Base-by-base conservation (phyloP, 2,888 invertebrate species). In the Noctua janthe region DNA sequence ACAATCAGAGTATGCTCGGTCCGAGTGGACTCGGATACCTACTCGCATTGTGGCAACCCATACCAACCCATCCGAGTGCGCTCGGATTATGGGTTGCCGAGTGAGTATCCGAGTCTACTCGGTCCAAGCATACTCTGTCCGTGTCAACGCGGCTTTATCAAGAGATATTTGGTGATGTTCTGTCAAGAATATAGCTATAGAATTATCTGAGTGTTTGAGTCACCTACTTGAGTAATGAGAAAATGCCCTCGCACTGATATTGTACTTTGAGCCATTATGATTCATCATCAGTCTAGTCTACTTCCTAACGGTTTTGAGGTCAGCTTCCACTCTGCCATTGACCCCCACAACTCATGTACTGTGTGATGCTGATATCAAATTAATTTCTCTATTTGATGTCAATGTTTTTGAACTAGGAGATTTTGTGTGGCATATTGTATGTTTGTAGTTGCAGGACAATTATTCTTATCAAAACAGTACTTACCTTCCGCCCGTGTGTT, bases 381-480 rank as follows among this genome's bases (percentile, higher is more conserved):
- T 39, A 64, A 56, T 67, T 7, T 74, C 73, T 59, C 43, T 73
- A 67, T 69, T 39, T 23, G 47, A 70, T n/a, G 43, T 70, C 82
- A 81, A 56, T 70, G 67, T 4, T 76, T 23, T 56, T 70, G 11
- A 51, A 66, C 56, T 51, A 56, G 15, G 13, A 71, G 39, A 51
- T 71, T 56, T 81, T 59, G 43, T 66, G 15, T 23, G 35, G 6
- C 35, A 20, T 80, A n/a, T 13, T 23, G 11, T 23, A 62, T 29
- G 43, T 62, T 54, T 62, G 17, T 66, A 23, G 20, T 74, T 69
- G n/a, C 13, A 62, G 11, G 3, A n/a, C 15, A 81, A n/a, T 29
- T 59, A 74, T 59, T 51, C 15, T 81, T 69, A 56, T 66, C 39
- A 80, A 49, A 74, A 54, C 10, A 43, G 62, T 62, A n/a, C 5